Base-by-base conservation (phyloP, 1,140 invertebrate species). In the Drosophila ficusphila region DNA sequence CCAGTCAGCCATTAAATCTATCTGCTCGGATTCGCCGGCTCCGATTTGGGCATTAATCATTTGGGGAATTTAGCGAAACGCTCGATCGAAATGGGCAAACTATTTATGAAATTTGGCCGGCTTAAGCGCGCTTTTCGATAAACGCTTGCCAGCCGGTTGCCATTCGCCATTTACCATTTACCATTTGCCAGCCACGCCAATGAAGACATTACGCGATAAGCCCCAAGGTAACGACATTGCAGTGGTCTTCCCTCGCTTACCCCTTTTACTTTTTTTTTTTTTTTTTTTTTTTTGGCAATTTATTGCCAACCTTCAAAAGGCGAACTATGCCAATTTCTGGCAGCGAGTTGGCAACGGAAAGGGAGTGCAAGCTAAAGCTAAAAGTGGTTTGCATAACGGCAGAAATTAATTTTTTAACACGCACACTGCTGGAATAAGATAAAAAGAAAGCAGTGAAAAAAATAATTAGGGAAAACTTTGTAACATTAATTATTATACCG, bases 351-450 rank as follows among this genome's bases (percentile, higher is more conserved):
- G 16, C 16, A 31, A 60, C 25, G 42, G 12, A 12, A 27, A 33
- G 34, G 58, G 16, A 42, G 21, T 41, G 44, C n/a, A 11, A 16
- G 44, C 36, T 27, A 67, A 11, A 16, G 44, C 36, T 27, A 67
- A 67, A 52, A 68, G 60, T 34, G 47, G 52, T 82, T 79, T 85
- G 79, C 79, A 79, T 85, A 64, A 75, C 62, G 58, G 76, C 54
- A 74, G 62, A 71, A 81, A 86, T 86, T 86, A 86, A 86, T 86
- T 86, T 86, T 86, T 86, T 81, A 88, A 62, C 76, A 86, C 81
- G 62, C 72, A 73, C 56, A 81, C 58, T 4, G 34, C 16, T 3
- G 36, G 11, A 36, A 34, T 25, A n/a, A 27, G 38, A 33, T 33
- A 44, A 52, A 42, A 19, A 42, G 4, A 9, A 36, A 29, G 5